Evolutionary conservation across 2,113 vertebrate species (phyloP).

Genomic region (Nyctereutes procyonoides): DNA sequence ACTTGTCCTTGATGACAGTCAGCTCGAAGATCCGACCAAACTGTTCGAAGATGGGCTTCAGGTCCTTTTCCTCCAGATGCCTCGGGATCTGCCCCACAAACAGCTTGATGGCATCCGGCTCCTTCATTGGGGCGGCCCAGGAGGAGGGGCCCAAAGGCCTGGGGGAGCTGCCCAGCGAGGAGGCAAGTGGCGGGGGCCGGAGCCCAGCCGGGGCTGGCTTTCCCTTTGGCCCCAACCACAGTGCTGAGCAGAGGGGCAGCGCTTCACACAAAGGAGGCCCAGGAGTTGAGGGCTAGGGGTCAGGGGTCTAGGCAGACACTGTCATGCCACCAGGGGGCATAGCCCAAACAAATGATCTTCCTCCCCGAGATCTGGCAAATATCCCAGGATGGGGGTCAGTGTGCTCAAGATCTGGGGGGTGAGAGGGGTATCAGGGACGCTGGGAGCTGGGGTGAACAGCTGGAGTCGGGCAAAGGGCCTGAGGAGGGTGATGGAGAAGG

Average conservation of each 20-base stretch:
- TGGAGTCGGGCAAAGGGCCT: neutral
- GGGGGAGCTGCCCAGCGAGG: slow-evolving; percentile 69
- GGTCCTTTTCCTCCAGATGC: slow-evolving; percentile 96
- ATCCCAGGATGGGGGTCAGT: slow-evolving; percentile 65
- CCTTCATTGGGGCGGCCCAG: slow-evolving; percentile 94
- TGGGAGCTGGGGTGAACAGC: neutral
- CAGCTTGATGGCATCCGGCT: slow-evolving; percentile 97
- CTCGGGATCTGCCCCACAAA: slow-evolving; percentile 97
- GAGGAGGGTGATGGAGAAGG: neutral
- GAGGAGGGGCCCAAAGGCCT: slow-evolving; percentile 81
- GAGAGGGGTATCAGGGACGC: neutral
- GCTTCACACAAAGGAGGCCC: slow-evolving; percentile 79
- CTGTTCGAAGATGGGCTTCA: slow-evolving; percentile 96
- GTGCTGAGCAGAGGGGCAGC: slow-evolving; percentile 47
- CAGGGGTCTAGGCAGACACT: slow-evolving; percentile 75
- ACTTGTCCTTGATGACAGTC: slow-evolving; percentile 98
- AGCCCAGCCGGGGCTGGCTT: slow-evolving; percentile 65
- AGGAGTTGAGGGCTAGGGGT: slow-evolving; percentile 68
- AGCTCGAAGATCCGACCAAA: slow-evolving; percentile 97
- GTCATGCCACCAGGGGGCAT: slow-evolving; percentile 78
- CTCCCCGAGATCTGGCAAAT: slow-evolving; percentile 67
- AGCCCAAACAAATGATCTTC: slow-evolving; percentile 59
- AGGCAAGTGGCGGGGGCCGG: slow-evolving; percentile 60
- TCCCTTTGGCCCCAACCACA: slow-evolving; percentile 70
- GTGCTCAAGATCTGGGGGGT: slow-evolving; percentile 53